Evolutionary conservation across 2,797 vertebrate genomes (phyloP).

Genomic region (Cottoperca gobio): DNA sequence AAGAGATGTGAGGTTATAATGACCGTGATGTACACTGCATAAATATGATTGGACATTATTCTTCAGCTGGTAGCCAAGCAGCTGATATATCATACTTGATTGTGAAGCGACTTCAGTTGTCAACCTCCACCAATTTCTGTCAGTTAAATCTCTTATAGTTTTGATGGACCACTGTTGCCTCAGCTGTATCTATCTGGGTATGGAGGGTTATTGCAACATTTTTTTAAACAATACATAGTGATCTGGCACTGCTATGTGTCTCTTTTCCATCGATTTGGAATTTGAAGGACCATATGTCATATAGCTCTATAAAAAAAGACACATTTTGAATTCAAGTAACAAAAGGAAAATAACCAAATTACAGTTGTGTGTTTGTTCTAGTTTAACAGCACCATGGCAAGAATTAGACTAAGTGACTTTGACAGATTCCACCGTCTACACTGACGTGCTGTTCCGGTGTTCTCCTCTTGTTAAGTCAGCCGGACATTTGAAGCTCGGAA

Average conservation of each 20-base stretch:
- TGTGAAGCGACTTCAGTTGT: background rate
- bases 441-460: conserved; percentile 42
- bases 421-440: conserved; percentile 50
- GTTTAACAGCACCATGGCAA: conserved; percentile 26
- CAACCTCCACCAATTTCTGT: background rate
- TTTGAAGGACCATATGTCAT: background rate
- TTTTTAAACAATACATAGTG: background rate
- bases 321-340: conserved; percentile 8
- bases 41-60: background rate
- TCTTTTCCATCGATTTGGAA: background rate
- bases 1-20: background rate
- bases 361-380: conserved; percentile 3
- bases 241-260: conserved; percentile 1
- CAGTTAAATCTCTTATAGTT: background rate
- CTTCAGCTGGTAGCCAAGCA: background rate
- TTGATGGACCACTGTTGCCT: background rate
- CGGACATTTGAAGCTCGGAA: conserved; percentile 58
- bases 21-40: background rate
- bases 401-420: conserved; percentile 56
- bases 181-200: background rate
- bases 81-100: background rate
- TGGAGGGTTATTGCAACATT: background rate
- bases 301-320: background rate
- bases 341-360: conserved; percentile 28
- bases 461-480: conserved; percentile 72